Conservation (phyloP, 2,113 vertebrate genomes). For the Amphiprion percula region DNA sequence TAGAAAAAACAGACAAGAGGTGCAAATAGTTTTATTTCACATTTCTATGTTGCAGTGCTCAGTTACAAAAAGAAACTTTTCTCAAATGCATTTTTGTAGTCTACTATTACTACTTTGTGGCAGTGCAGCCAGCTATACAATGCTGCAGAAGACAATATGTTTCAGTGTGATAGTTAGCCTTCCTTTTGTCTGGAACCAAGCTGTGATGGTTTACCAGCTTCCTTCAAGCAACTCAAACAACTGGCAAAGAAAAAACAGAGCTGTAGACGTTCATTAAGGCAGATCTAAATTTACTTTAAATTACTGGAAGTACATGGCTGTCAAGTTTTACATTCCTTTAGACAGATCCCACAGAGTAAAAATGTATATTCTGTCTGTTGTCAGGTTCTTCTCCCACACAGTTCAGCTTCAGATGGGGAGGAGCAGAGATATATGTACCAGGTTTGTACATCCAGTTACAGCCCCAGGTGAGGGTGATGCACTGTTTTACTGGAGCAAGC, state of each 20-base stretch:
- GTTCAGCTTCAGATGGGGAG: constrained; percentile 14
- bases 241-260: neutral
- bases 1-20: neutral
- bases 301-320: neutral
- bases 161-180: constrained; percentile 1
- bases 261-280: neutral
- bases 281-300: constrained; percentile 5
- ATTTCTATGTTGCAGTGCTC: constrained; percentile 31
- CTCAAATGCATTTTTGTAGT: neutral
- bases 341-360: neutral
- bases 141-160: neutral
- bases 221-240: neutral
- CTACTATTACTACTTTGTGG: neutral
- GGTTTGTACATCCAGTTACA: constrained; percentile 51
- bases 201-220: neutral
- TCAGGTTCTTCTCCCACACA: constrained; percentile 6
- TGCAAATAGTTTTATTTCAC: constrained; percentile 58
- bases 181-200: neutral
- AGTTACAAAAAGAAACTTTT: constrained; percentile 25
- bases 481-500: constrained; percentile 58
- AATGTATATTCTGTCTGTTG: neutral
- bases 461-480: constrained; percentile 67
- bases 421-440: neutral
- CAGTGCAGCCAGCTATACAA: constrained; percentile 2
- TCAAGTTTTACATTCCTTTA: constrained; percentile 18